Evolutionary conservation across 2,888 invertebrate species (phyloP), one percentile per base, ranked within the genome.

Genomic region (Galerucella nymphaeae): DNA sequence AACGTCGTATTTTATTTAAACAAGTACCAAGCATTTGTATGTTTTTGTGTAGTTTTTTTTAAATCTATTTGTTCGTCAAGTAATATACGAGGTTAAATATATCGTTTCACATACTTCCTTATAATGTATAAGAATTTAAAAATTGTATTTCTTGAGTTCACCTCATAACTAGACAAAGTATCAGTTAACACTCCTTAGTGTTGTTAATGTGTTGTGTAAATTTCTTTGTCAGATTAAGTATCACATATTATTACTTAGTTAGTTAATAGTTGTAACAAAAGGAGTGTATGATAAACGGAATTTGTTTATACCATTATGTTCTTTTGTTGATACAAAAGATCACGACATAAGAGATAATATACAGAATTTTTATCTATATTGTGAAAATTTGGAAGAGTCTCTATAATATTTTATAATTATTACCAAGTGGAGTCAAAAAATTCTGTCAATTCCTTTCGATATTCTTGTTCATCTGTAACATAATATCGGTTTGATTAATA

Each of bases 401-500:
- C n/a, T n/a, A n/a, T n/a, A n/a, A n/a, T n/a, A n/a, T n/a, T n/a
- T n/a, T n/a, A n/a, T n/a, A n/a, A n/a, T n/a, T n/a, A n/a, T n/a
- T n/a, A n/a, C n/a, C n/a, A n/a, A n/a, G n/a, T n/a, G n/a, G n/a
- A n/a, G n/a, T n/a, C n/a, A n/a, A n/a, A n/a, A 30, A 30, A 13
- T 45, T 1, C 45, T 13, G 13, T 45, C 13, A 18, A 10, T 59
- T 23, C 18, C 11, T 62, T 41, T 69, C 41, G 14, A 55, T 61
- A 50, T 30, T 30, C 6, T 61, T 69, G 62, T 53, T 61, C 62
- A 55, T 61, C 50, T 69, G 62, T 69, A 53, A 69, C 55, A 5
- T 53, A 53, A 62, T 62, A 55, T 13, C 45, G 45, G 13, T 45
- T 11, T 13, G 13, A 45, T 45, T 45, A 45, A 11, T 10, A 45